Base-by-base conservation (phyloP, 1,140 invertebrate species). In the Hylaeus volcanicus region DNA sequence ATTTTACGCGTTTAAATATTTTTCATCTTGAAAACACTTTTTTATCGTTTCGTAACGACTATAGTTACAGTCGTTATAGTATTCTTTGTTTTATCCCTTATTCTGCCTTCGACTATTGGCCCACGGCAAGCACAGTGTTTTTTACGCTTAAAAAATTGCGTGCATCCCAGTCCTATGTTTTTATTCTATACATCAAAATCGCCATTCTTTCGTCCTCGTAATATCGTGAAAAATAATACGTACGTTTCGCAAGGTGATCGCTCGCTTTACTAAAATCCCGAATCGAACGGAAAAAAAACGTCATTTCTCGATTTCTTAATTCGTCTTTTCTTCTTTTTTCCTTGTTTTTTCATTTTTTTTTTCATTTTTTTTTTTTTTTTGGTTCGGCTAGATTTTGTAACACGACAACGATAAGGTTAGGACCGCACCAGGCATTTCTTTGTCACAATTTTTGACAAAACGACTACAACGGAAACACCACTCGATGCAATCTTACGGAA, bases 111-210 rank as follows among this genome's bases (percentile, higher is more conserved):
- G 15, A 64, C 69, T 64, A 73, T 72, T 37, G 76, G 55, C 76
- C 37, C 45, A n/a, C 14, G 48, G 14, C 53, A 12, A 76, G 51
- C 73, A 37, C 61, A 75, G 15, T 37, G 14, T 53, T 66, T 68
- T 45, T 26, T 65, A 48, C 70, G 41, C 11, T 60, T 60, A 15
- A 43, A 61, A 71, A 61, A 37, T 65, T 41, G n/a, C 39, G 9
- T 12, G 11, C n/a, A 12, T 15, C 5, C 53, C 70, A 64, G 77
- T 66, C 76, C 68, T 48, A 11, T 37, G 11, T 41, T n/a, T 2
- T 55, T 79, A 64, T 65, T 4, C 64, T 37, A 51, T 48, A 65
- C 71, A 74, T 79, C 70, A 79, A 79, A 79, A 79, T 79, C 77
- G 77, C 77, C 53, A 14, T 65, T 74, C 77, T 45, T 56, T 58